Base-by-base conservation (phyloP, 2,888 invertebrate species). In the Folsomia candida region DNA sequence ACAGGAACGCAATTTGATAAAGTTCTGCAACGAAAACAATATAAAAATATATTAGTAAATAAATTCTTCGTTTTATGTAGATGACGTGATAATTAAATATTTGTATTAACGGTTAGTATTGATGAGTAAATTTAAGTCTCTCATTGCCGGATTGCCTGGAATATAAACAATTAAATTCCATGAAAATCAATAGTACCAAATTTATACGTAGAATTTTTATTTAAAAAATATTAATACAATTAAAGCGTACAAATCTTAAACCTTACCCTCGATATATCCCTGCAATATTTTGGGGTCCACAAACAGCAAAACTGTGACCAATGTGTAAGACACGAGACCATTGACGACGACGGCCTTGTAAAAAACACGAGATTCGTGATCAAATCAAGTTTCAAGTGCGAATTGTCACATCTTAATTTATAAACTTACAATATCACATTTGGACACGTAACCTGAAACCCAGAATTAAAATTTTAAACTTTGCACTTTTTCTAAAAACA, bases 401-500 rank as follows among this genome's bases (percentile, higher is more conserved):
- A n/a, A 57, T 57, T 6, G 60, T 60, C 14, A 26, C 25, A 11
- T 63, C 9, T 24, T 63, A 63, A 24, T 29, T 63, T 20, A 63
- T 51, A 27, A 20, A 24, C 74, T 71, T 70, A 76, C 76, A 68
- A 74, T 74, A 76, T 76, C 76, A 73, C 76, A 76, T 73, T 74
- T 76, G 51, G 74, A 71, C 24, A 76, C 69, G 68, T 76, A 76
- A 68, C 76, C n/a, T n/a, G n/a, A n/a, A n/a, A n/a, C n/a, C n/a
- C n/a, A n/a, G n/a, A n/a, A n/a, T n/a, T n/a, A n/a, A n/a, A n/a
- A n/a, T n/a, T n/a, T n/a, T n/a, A n/a, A n/a, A n/a, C n/a, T n/a
- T n/a, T n/a, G n/a, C n/a, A n/a, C n/a, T n/a, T n/a, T n/a, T n/a
- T n/a, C n/a, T n/a, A n/a, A n/a, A n/a, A n/a, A n/a, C n/a, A n/a